Conservation (phyloP, 1,140 invertebrate genomes). For the Tetragnatha versicolor region DNA sequence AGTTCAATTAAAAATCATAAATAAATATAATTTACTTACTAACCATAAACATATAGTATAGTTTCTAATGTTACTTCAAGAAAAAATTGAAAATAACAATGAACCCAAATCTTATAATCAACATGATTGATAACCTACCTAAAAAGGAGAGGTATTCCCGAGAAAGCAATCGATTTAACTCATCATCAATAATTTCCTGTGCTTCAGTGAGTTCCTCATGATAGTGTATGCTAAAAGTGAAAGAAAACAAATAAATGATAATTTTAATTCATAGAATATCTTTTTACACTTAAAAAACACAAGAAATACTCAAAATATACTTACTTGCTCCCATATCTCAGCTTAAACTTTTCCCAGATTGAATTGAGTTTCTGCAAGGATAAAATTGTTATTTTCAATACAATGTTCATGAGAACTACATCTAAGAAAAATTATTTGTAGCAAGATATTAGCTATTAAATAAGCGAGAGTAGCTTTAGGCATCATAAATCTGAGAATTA, state of each 20-base stretch:
- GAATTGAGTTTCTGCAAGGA: constrained; percentile 72
- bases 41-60: too few species aligned
- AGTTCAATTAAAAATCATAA: too few species aligned
- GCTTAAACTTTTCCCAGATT: constrained; percentile 80
- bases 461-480: too few species aligned
- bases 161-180: constrained; percentile 83
- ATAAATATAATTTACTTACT: too few species aligned
- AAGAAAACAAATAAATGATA: background rate
- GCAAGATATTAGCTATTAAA: too few species aligned
- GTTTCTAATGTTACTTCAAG: too few species aligned
- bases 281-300: background rate
- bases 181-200: constrained; percentile 86
- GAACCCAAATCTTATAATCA: too few species aligned
- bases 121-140: constrained; percentile 57
- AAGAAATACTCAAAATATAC: background rate
- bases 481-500: too few species aligned
- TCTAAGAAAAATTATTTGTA: too few species aligned
- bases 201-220: constrained; percentile 75
- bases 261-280: constrained; percentile 32
- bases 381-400: too few species aligned
- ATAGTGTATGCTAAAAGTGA: constrained; percentile 69
- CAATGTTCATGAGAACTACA: too few species aligned
- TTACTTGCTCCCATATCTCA: constrained; percentile 70
- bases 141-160: constrained; percentile 86
- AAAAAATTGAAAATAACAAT: too few species aligned